Evolutionary conservation across 2,888 invertebrate species (phyloP).

Genomic region (Brachypalpus laphriformis): DNA sequence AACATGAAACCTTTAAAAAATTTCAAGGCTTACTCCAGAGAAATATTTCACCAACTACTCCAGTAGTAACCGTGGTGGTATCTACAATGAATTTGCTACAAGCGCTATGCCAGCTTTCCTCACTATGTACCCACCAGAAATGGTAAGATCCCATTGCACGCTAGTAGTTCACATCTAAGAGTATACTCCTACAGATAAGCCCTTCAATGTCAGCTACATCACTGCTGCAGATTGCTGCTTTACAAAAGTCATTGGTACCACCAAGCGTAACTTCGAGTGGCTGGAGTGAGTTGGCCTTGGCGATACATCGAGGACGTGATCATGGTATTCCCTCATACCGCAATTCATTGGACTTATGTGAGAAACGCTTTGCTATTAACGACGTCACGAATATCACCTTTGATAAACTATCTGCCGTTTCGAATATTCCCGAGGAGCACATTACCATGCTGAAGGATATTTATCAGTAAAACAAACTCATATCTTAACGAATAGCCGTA

Average conservation of each 20-base stretch:
- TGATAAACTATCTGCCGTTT: constrained; percentile 77
- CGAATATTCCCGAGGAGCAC: constrained; percentile 83
- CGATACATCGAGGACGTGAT: constrained; percentile 88
- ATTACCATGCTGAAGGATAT: constrained; percentile 87
- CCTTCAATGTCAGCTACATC: constrained; percentile 85
- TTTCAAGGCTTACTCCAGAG: constrained; percentile 86
- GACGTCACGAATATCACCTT: constrained; percentile 78
- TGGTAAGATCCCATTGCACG: constrained; percentile 83
- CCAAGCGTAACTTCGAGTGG: constrained; percentile 83
- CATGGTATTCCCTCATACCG: constrained; percentile 91
- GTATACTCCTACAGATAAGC: constrained; percentile 84
- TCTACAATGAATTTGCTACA: constrained; percentile 90
- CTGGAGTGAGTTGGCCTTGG: constrained; percentile 84
- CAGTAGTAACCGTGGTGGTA: constrained; percentile 90
- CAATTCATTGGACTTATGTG: constrained; percentile 87
- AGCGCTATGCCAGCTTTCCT: constrained; percentile 89
- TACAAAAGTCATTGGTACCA: constrained; percentile 80
- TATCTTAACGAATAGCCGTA: not conserved
- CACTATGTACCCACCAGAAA: constrained; percentile 88
- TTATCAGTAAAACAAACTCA: constrained; percentile 84
- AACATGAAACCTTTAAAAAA: not conserved
- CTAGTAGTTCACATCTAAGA: not conserved
- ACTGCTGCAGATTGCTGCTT: constrained; percentile 87
- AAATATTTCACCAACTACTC: constrained; percentile 92
- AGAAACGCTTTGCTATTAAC: constrained; percentile 76